Evolutionary conservation across 2,113 vertebrate species (phyloP).

Genomic region (Hiodon tergisus): DNA sequence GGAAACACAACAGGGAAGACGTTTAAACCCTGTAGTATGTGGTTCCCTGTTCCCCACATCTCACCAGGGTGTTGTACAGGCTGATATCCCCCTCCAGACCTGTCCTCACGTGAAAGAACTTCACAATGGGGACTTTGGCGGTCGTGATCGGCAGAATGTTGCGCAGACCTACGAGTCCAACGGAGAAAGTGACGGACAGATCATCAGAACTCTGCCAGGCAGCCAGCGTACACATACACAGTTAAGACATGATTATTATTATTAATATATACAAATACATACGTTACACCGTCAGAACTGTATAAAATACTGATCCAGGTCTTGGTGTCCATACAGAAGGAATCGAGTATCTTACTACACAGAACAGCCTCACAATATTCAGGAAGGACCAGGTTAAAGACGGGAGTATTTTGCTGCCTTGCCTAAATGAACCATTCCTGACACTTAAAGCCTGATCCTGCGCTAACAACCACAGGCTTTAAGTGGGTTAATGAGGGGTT

Average conservation of each 20-base stretch:
- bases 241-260: not conserved
- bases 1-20: too few species aligned
- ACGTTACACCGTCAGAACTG: too few species aligned
- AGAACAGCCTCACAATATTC: too few species aligned
- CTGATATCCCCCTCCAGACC: constrained; percentile 92
- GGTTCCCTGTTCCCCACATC: constrained; percentile 12
- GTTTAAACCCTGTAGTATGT: not conserved
- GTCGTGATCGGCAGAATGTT: constrained; percentile 92
- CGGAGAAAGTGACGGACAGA: not conserved
- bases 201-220: not conserved
- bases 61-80: constrained; percentile 92
- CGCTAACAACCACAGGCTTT: too few species aligned
- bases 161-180: constrained; percentile 65
- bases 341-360: too few species aligned
- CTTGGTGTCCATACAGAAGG: too few species aligned
- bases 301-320: too few species aligned
- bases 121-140: constrained; percentile 92
- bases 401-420: too few species aligned
- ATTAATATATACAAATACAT: not conserved
- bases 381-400: too few species aligned
- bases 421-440: too few species aligned
- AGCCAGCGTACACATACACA: not conserved
- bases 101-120: constrained; percentile 84
- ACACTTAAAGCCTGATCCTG: too few species aligned
- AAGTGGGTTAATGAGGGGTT: not conserved